These are phyloP conservation scores for Podotricha telesiphe DNA, from an alignment of 2,888 invertebrate species.

Conservation along the genomic window DNA sequence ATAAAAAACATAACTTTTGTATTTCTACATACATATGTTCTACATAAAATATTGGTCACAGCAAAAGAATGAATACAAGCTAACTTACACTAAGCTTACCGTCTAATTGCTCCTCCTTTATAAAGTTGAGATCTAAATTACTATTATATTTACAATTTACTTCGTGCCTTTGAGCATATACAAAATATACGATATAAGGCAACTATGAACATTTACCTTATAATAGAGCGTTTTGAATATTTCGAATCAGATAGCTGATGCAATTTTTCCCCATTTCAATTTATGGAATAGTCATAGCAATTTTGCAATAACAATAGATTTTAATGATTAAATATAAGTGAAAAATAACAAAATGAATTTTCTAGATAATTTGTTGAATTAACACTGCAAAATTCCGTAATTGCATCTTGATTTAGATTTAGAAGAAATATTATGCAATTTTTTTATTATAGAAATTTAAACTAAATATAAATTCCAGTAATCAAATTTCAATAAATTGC, in stretches of 20 bases:
- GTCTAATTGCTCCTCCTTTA: slow-evolving; percentile 80
- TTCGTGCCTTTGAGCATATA: slow-evolving; percentile 28
- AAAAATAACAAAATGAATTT: too few relatives aligned
- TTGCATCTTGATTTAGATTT: too few relatives aligned
- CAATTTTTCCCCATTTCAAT: not conserved
- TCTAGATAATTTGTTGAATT: too few relatives aligned
- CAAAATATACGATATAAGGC: slow-evolving; percentile 34
- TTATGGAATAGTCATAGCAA: not conserved
- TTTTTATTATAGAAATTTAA: too few relatives aligned
- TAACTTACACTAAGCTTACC: slow-evolving; percentile 55
- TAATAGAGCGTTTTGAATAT: slow-evolving; percentile 2
- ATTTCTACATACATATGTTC: not conserved
- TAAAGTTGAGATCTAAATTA: slow-evolving; percentile 61
- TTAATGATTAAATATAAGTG: too few relatives aligned
- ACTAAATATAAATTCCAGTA: too few relatives aligned
- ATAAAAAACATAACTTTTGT: not conserved
- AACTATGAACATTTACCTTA: slow-evolving; percentile 33
- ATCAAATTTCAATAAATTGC: not conserved
- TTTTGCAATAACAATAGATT: too few relatives aligned
- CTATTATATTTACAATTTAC: slow-evolving; percentile 44
- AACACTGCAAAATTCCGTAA: too few relatives aligned
- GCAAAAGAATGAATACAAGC: slow-evolving; percentile 38
- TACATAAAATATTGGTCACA: slow-evolving; percentile 47
- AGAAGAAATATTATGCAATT: too few relatives aligned
- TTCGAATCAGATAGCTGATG: not conserved